These are phyloP conservation scores for Cephalotes varians DNA, from an alignment of 2,888 invertebrate genomes.

Conservation along the genomic window DNA sequence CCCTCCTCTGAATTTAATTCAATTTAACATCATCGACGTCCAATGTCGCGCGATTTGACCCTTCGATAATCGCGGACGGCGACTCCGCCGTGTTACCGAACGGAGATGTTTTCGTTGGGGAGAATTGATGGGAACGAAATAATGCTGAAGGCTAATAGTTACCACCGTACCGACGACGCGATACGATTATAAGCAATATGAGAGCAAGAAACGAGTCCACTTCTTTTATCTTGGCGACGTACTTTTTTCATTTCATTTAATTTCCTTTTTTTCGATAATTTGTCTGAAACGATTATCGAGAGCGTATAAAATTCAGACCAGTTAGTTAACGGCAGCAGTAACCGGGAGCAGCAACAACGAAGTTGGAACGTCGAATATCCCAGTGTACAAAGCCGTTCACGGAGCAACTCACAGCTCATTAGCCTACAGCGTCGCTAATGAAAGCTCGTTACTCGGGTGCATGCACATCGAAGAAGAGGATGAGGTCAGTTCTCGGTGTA, in stretches of 20 bases:
- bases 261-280: background rate
- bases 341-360: conserved; percentile 26
- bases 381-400: conserved; percentile 69
- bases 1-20: conserved; percentile 62
- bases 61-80: conserved; percentile 49
- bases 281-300: background rate
- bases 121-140: conserved; percentile 44
- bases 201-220: background rate
- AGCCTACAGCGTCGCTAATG: conserved; percentile 85
- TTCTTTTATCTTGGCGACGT: background rate
- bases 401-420: conserved; percentile 82
- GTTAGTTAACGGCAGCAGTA: background rate
- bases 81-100: conserved; percentile 28
- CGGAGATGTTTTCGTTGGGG: conserved; percentile 37
- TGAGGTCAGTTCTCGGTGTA: conserved; percentile 30
- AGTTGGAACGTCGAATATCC: conserved; percentile 61
- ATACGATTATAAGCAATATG: conserved; percentile 17
- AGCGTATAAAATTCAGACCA: background rate
- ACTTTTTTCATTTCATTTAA: background rate
- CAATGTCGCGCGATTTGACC: conserved; percentile 63
- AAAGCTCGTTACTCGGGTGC: conserved; percentile 84
- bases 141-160: conserved; percentile 33
- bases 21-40: conserved; percentile 72
- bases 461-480: conserved; percentile 72
- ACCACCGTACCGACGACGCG: background rate